These are phyloP conservation scores for Chrysemys picta DNA, from an alignment of 2,113 vertebrate genomes.

Conservation along the genomic window DNA sequence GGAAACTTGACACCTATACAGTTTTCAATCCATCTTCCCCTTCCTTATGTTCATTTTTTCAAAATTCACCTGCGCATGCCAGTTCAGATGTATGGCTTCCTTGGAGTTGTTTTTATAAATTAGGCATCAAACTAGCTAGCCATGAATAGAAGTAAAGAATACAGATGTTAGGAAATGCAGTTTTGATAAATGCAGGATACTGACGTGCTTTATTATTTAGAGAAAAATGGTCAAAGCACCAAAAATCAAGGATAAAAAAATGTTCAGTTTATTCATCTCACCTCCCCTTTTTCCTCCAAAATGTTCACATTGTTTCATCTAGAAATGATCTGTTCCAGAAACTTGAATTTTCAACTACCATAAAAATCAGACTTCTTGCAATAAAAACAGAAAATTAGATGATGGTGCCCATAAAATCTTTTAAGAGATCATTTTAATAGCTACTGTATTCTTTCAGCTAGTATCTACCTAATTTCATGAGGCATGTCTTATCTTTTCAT, in stretches of 20 bases:
- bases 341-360: neutral
- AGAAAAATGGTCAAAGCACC: neutral
- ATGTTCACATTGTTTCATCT: neutral
- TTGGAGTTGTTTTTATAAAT: neutral
- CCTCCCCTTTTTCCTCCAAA: neutral
- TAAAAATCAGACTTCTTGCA: neutral
- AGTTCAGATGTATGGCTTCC: neutral
- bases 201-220: neutral
- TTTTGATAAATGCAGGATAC: neutral
- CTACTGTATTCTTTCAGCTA: neutral
- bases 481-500: neutral
- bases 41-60: neutral
- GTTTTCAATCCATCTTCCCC: slow-evolving; percentile 16
- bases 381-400: neutral
- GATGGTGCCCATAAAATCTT: neutral
- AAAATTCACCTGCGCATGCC: neutral
- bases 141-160: neutral
- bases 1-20: neutral
- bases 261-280: neutral
- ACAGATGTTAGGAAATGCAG: neutral
- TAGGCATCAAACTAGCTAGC: accelerated
- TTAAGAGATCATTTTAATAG: neutral
- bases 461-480: neutral
- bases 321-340: neutral
- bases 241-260: neutral